Evolutionary conservation across 37 sponge, comb jelly and placozoan species (phyloP), one percentile per base, ranked within the genome.

Genomic region (Aphrocallistes beatrix): DNA sequence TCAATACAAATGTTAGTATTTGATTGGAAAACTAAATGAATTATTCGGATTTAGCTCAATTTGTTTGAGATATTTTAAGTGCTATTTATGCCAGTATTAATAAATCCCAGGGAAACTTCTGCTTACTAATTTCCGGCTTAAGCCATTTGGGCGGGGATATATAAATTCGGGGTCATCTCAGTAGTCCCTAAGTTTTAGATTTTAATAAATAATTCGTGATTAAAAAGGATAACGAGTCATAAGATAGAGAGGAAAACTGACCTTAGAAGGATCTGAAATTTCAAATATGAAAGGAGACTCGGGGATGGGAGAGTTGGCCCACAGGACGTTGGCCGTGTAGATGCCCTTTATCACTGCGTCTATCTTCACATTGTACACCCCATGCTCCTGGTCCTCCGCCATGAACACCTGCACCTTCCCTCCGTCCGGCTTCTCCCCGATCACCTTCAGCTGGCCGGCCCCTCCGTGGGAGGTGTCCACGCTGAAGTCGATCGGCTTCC

Each of bases 401-500:
- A 86, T 38, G 82, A 81, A 38, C 45, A 86, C 86, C 36, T 49
- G 81, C 1, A 86, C 47, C 37, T 88, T 84, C 16, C 84, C 81
- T 51, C 88, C 88, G 40, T 81, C 82, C 0, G 89, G 89, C 36
- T 86, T 85, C 34, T 34, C 36, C 0, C 81, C 89, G 19, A 36
- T 37, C 0, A 81, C 81, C 40, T 86, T 81, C 23, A 95, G 84
- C 9, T 48, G 23, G 16, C 96, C 96, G n/a, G 39, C 82, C n/a
- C 96, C 96, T 60, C 90, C 96, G 23, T 69, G 81, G 0, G 81
- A 81, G 1, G 94, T 83, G 84, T 93, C 92, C 30, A 95, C 92
- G 17, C 81, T 51, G 38, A 95, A 95, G 39, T 90, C 92, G 1
- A 94, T 90, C 0, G 92, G 91, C 38, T 92, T 90, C 0, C 95